Evolutionary conservation across 2,797 vertebrate species (phyloP).

Genomic region (Microctenopoma steveboyesi): DNA sequence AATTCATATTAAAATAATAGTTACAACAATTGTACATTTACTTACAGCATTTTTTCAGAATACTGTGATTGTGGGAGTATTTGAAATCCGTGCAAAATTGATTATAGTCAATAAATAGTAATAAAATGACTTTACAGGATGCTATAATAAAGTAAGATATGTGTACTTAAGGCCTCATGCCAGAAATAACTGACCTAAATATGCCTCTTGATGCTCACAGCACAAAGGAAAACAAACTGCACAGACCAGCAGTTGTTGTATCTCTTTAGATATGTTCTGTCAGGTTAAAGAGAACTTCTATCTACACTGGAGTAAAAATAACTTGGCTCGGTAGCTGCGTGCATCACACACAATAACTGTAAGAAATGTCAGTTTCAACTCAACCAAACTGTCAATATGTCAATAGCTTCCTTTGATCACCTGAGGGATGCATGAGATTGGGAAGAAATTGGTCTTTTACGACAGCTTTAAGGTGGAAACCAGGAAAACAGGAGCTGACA

Average conservation of each 20-base stretch:
- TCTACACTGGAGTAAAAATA: constrained; percentile 51
- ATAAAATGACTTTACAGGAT: background rate
- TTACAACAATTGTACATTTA: background rate
- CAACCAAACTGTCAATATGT: constrained; percentile 21
- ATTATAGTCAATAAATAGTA: background rate
- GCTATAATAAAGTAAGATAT: constrained; percentile 34
- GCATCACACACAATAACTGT: constrained; percentile 14
- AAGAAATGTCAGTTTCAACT: constrained; percentile 33
- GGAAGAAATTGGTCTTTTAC: constrained; percentile 14
- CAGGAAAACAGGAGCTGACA: constrained; percentile 21
- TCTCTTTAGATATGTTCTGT: constrained; percentile 53
- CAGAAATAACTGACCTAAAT: constrained; percentile 65
- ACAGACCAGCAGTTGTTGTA: constrained; percentile 54
- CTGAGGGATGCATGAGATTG: constrained; percentile 27
- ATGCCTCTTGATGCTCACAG: constrained; percentile 50
- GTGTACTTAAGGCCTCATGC: constrained; percentile 42
- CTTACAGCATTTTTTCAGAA: background rate
- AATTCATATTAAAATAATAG: background rate
- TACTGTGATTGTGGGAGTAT: background rate
- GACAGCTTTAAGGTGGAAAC: constrained; percentile 27
- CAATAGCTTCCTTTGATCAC: constrained; percentile 49
- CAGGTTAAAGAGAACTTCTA: constrained; percentile 45
- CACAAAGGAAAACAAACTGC: constrained; percentile 53
- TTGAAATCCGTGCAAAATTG: constrained; percentile 4
- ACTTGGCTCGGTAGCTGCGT: constrained; percentile 17